A percentile compares a stretch with the other conserved stretches of the same genome.
These are phyloP conservation scores for Leucosticte australis DNA, from an alignment of 2,113 vertebrate genomes.

Conservation along the genomic window DNA sequence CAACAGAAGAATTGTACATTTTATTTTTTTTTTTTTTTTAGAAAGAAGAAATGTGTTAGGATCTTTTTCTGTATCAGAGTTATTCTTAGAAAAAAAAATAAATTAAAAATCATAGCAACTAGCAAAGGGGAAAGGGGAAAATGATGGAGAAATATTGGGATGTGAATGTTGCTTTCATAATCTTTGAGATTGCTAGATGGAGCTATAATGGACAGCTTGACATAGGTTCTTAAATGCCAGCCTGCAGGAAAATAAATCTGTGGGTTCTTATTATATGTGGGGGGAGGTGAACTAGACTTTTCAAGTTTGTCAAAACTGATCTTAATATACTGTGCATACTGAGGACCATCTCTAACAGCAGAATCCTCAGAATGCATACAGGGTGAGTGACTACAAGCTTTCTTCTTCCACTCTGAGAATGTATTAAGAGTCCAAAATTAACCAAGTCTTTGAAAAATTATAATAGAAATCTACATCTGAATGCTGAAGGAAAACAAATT, in stretches of 20 bases:
- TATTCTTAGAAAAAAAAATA: neutral
- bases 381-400: rapidly evolving
- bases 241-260: neutral
- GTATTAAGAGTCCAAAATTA: neutral
- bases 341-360: neutral
- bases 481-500: neutral
- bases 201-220: neutral
- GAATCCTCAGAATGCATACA: neutral
- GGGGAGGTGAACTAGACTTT: neutral
- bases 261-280: neutral
- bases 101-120: neutral
- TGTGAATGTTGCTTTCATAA: neutral
- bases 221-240: neutral
- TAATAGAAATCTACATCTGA: neutral
- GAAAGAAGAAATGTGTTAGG: neutral
- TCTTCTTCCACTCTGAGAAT: neutral
- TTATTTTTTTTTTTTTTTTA: neutral
- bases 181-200: neutral
- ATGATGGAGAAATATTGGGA: neutral
- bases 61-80: neutral
- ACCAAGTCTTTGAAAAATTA: neutral
- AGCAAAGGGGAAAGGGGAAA: neutral
- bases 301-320: neutral
- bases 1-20: neutral
- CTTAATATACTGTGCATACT: neutral